A percentile compares a stretch with the other conserved stretches of the same genome.
These are phyloP conservation scores for Potamarius usumacintae DNA, from an alignment of 2,113 vertebrate genomes.

Conservation along the genomic window DNA sequence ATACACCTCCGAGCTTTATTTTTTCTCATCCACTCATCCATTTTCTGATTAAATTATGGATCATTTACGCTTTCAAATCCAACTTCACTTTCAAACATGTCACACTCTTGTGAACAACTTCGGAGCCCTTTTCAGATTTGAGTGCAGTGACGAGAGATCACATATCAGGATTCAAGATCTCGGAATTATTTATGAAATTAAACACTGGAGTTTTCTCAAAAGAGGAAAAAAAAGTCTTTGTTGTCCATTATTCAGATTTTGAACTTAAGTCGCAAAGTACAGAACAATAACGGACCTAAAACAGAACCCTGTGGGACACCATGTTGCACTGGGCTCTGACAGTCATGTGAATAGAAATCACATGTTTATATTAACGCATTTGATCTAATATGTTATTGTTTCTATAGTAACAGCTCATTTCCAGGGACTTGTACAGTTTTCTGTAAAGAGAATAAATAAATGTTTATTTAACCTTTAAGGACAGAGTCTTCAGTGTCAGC, in stretches of 20 bases:
- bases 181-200: neutral
- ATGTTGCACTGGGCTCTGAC: neutral
- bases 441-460: neutral
- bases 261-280: neutral
- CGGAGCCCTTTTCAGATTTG: neutral
- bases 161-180: neutral
- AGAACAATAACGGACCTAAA: neutral
- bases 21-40: neutral
- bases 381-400: neutral
- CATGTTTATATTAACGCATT: neutral
- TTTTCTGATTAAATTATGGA: neutral
- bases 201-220: neutral
- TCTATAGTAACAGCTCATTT: neutral
- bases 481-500: neutral
- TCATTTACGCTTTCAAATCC: neutral
- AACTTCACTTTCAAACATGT: neutral
- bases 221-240: neutral
- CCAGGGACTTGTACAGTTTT: neutral
- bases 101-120: neutral
- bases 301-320: neutral
- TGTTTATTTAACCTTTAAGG: neutral
- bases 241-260: neutral
- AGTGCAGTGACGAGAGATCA: neutral
- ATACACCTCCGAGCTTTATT: neutral
- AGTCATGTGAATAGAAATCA: neutral